These are phyloP conservation scores for Trichacis sp. DNA, from an alignment of 2,888 invertebrate species.

Conservation along the genomic window DNA sequence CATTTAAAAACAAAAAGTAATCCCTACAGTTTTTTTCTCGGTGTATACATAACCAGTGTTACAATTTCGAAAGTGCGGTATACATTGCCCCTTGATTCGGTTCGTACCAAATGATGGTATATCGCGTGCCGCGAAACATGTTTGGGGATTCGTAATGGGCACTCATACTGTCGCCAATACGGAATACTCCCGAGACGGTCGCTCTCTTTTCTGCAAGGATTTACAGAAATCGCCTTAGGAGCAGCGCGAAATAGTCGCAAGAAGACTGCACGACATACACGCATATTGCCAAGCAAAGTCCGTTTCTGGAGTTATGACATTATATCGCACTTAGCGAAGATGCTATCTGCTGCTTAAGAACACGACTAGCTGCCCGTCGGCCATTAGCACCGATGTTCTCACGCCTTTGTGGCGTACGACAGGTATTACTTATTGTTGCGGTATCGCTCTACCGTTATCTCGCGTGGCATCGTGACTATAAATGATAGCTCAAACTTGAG, in stretches of 20 bases:
- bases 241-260: not conserved
- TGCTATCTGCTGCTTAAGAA: constrained; percentile 53
- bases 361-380: constrained; percentile 57
- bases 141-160: constrained; percentile 26
- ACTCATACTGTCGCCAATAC: constrained; percentile 19
- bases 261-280: constrained; percentile 14
- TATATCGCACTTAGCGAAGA: constrained; percentile 59
- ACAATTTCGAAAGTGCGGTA: no score
- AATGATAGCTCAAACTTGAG: constrained; percentile 53
- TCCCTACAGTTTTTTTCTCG: no score
- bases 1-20: no score
- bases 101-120: no score
- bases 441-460: constrained; percentile 48
- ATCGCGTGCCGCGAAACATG: constrained; percentile 25
- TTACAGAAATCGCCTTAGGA: constrained; percentile 6
- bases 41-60: no score
- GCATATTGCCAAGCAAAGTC: constrained; percentile 25
- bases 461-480: constrained; percentile 52
- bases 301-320: constrained; percentile 58
- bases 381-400: constrained; percentile 61
- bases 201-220: constrained; percentile 12
- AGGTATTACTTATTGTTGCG: constrained; percentile 53
- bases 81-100: no score
- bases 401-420: constrained; percentile 54
- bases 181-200: no score